phyloP scores from a whole-genome alignment of 2,113 vertebrate genomes.

The Empidonax traillii region DNA sequence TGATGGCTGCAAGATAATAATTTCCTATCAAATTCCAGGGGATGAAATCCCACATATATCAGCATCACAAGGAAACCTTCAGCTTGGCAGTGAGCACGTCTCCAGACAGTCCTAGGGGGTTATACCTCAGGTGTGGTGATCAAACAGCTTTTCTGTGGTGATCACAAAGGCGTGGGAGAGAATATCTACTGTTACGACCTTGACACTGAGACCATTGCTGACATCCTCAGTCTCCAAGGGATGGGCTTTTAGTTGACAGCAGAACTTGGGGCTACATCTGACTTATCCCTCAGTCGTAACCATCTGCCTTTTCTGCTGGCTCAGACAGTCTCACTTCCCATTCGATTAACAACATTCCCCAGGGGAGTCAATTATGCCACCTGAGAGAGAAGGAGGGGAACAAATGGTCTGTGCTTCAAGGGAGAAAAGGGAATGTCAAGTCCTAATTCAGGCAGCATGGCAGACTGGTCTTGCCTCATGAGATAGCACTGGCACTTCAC shows the following conservation, averaged over 20 bases:
- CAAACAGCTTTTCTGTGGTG: not conserved
- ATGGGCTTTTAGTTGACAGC: not conserved
- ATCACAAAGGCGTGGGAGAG: not conserved
- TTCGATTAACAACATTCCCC: constrained; percentile 5
- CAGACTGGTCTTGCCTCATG: not conserved
- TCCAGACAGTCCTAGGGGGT: not conserved
- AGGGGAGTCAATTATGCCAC: not conserved
- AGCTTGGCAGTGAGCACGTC: not conserved
- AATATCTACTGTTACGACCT: not conserved
- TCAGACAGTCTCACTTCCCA: not conserved
- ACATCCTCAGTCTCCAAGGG: not conserved
- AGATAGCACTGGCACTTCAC: not conserved
- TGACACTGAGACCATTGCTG: not conserved
- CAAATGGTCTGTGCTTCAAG: not conserved
- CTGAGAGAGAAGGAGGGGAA: not conserved
- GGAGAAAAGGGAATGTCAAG: not conserved
- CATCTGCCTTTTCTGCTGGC: constrained; percentile 26
- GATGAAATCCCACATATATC: not conserved
- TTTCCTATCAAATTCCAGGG: not conserved
- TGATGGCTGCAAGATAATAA: not conserved
- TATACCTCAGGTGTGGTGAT: not conserved
- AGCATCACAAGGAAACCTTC: not conserved
- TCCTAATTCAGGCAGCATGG: not conserved
- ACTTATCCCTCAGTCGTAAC: not conserved
- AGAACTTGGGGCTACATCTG: not conserved